Percentiles rank a stretch among this genome's conserved stretches.
These are phyloP conservation scores for Tricholaema leucomelas DNA, from an alignment of 2,113 vertebrate species.

Conservation along the genomic window DNA sequence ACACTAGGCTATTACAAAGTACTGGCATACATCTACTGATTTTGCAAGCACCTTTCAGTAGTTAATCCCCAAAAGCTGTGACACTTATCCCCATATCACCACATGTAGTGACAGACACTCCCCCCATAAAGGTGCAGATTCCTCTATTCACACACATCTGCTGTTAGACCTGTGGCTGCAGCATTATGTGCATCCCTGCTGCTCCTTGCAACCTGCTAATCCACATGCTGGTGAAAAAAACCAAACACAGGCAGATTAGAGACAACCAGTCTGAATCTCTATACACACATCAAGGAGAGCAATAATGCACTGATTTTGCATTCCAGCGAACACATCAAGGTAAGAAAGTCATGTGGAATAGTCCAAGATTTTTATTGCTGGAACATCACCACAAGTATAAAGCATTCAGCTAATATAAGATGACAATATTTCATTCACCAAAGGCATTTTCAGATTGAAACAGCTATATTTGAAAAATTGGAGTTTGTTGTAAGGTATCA, in stretches of 20 bases:
- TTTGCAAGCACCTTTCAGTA: not conserved
- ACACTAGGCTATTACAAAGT: not conserved
- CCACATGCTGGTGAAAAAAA: not conserved
- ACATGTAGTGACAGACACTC: accelerated
- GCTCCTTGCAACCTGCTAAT: not conserved
- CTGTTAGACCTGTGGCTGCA: not conserved
- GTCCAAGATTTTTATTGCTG: not conserved
- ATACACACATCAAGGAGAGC: not conserved
- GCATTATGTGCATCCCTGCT: not conserved
- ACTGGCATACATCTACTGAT: not conserved
- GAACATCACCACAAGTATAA: not conserved
- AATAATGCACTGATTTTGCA: not conserved
- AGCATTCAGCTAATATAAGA: not conserved
- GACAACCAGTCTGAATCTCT: not conserved
- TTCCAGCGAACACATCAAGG: not conserved
- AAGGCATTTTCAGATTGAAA: not conserved
- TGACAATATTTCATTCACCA: not conserved
- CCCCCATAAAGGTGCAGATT: not conserved
- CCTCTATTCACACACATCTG: too few relatives aligned
- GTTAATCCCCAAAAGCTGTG: not conserved
- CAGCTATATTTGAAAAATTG: not conserved
- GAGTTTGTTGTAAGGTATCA: not conserved
- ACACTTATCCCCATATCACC: not conserved
- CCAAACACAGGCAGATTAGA: not conserved
- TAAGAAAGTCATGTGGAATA: not conserved